phyloP scores from a whole-genome alignment of 1,140 invertebrate genomes.

The Leptopilina clavipes region DNA sequence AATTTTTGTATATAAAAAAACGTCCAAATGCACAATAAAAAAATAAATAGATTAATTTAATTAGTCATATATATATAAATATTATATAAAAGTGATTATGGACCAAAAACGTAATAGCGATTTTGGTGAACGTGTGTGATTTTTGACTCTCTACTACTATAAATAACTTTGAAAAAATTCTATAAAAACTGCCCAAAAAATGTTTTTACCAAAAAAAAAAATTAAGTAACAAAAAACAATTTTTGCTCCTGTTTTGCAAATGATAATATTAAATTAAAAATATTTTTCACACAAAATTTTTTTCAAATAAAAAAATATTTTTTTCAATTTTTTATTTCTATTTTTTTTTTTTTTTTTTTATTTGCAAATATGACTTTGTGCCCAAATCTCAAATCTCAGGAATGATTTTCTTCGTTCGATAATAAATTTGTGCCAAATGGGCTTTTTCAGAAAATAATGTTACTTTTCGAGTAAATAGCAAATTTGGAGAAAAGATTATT shows the following conservation, averaged over 20 bases:
- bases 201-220: neutral
- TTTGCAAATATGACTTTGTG: neutral
- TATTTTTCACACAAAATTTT: too few species aligned
- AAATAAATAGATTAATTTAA: neutral
- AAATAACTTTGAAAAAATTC: neutral
- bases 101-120: conserved; percentile 10
- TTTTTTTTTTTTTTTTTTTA: neutral
- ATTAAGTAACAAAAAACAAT: neutral
- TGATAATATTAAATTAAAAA: too few species aligned
- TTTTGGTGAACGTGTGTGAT: conserved; percentile 16
- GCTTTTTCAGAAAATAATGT: neutral
- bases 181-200: neutral
- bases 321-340: neutral
- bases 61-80: too few species aligned
- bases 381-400: conserved; percentile 19
- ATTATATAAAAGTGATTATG: neutral
- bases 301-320: too few species aligned
- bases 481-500: too few species aligned
- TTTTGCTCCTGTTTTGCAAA: too few species aligned
- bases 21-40: conserved; percentile 42
- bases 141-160: conserved; percentile 8
- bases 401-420: conserved; percentile 25
- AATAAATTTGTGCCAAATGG: conserved; percentile 6
- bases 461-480: too few species aligned
- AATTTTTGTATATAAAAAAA: conserved; percentile 40